Base-by-base conservation (phyloP, 1,140 invertebrate genomes). In the Elymnias hypermnestra region DNA sequence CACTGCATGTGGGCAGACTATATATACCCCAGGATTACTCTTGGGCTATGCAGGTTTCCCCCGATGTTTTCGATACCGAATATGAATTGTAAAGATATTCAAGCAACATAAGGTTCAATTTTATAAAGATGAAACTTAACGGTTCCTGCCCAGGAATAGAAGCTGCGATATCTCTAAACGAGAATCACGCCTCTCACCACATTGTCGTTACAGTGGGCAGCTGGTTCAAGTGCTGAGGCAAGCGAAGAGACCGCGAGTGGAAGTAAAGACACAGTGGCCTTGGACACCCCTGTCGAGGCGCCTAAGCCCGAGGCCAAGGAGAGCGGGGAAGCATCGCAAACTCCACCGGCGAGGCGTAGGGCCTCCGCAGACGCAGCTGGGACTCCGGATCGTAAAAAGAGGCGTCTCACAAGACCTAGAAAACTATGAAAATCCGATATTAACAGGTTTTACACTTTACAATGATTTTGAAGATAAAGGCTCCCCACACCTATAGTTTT, bases 361-460 rank as follows among this genome's bases (percentile, higher is more conserved):
- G 37, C 42, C n/a, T 23, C 42, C 21, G 28, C 33, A 18, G 35
- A 43, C 50, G 23, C 31, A n/a, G 19, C 46, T 37, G 28, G 15
- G 46, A 78, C 79, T 28, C 77, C 79, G 31, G 76, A 83, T 13
- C 63, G 79, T 46, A 83, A 83, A 65, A 79, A 78, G 60, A 73
- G 79, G 12, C 72, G 79, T 33, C 72, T 83, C 51, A 83, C 79
- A 2, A 57, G 79, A 18, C 77, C 77, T 1, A 42, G 77, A 36
- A 82, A 83, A 51, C 75, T 79, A 12, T 82, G 68, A 81, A 38
- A 21, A 5, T n/a, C n/a, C 9, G 41, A 41, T 28, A 23, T 9
- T 12, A 17, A 23, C 10, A 23, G 9, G 12, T 26, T 5, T 15
- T 13, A 21, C 22, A 6, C 7, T 22, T 26, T 26, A 26, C 9